Evolutionary conservation across 2,113 vertebrate species (phyloP).

Genomic region (Myrmophylax atrothorax): DNA sequence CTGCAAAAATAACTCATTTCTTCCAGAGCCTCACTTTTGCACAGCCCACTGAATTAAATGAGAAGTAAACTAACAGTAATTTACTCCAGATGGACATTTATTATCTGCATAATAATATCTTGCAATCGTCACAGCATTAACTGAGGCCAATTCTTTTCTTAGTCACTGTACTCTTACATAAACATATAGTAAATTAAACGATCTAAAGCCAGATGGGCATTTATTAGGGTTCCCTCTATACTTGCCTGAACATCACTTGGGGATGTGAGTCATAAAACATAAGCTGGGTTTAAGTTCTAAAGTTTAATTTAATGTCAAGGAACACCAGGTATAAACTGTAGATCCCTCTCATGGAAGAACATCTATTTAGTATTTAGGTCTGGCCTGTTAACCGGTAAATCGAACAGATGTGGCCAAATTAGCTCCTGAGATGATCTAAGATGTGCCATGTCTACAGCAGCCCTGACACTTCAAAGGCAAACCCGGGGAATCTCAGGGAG

Average conservation of each 20-base stretch:
- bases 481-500: background rate
- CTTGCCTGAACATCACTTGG: background rate
- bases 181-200: conserved; percentile 15
- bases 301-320: background rate
- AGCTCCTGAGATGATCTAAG: background rate
- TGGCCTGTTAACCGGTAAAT: background rate
- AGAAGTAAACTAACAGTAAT: conserved; percentile 13
- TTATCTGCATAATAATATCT: background rate
- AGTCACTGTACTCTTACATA: background rate
- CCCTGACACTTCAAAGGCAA: background rate
- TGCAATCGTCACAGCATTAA: background rate
- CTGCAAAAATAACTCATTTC: background rate
- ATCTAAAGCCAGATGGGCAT: background rate
- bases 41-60: background rate
- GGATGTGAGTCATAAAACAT: background rate
- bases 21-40: background rate
- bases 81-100: conserved; percentile 14
- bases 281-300: background rate
- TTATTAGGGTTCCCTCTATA: background rate
- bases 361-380: background rate
- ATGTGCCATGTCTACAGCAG: background rate
- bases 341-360: background rate
- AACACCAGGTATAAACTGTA: background rate
- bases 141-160: background rate
- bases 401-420: background rate